phyloP scores from a whole-genome alignment of 1,140 invertebrate species.

The Neotoxoptera formosana region DNA sequence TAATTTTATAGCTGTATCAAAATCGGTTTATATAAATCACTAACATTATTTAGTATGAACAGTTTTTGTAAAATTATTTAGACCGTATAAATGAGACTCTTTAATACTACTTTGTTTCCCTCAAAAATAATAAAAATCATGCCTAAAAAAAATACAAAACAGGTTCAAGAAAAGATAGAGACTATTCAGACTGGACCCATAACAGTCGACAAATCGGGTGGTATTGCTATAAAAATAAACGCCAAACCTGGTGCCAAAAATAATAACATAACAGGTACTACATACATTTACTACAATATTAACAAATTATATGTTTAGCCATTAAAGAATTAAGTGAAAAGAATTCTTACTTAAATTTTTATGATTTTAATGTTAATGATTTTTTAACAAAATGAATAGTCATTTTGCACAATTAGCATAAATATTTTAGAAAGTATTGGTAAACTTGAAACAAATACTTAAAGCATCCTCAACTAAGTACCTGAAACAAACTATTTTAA shows the following conservation, averaged over 20 bases:
- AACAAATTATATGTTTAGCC: not conserved
- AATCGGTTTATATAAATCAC: not conserved
- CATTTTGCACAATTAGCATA: no score
- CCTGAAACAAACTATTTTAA: not conserved
- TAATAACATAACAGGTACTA: constrained; percentile 73
- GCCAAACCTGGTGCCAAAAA: constrained; percentile 81
- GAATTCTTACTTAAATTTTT: not conserved
- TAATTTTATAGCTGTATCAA: not conserved
- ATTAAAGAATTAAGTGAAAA: not conserved
- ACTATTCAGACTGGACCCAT: constrained; percentile 63
- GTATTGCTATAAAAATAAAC: constrained; percentile 72
- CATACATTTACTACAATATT: not conserved
- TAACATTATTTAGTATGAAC: not conserved
- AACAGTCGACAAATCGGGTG: constrained; percentile 69
- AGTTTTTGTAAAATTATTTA: not conserved
- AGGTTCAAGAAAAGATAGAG: constrained; percentile 3
- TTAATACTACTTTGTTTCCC: not conserved
- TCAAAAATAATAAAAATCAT: constrained; percentile 26
- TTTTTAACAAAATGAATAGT: not conserved
- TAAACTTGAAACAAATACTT: not conserved
- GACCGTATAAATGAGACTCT: not conserved
- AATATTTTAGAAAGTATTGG: no score
- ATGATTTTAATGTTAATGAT: not conserved
- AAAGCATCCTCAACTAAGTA: not conserved
- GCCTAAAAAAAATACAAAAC: constrained; percentile 37